Evolutionary conservation across 2,113 vertebrate genomes (phyloP).

Genomic region (Todiramphus saurophagus): DNA sequence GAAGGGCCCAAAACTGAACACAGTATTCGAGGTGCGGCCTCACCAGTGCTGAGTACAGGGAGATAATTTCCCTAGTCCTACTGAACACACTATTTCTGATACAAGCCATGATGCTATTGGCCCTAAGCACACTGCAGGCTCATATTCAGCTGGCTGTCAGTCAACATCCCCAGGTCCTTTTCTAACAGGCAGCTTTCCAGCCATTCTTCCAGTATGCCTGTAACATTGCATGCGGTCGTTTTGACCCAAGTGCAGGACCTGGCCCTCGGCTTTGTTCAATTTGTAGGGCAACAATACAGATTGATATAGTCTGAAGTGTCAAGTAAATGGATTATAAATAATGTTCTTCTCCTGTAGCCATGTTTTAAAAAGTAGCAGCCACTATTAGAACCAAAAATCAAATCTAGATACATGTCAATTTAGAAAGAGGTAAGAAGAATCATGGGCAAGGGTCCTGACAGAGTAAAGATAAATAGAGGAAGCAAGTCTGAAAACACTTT

Average conservation of each 20-base stretch:
- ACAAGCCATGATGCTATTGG: too few relatives aligned
- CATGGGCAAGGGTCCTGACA: neutral
- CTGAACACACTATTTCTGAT: too few relatives aligned
- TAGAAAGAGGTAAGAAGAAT: neutral
- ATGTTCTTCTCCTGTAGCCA: rapidly evolving
- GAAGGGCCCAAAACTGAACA: too few relatives aligned
- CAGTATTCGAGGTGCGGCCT: too few relatives aligned
- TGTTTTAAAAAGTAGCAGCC: neutral
- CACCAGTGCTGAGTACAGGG: too few relatives aligned
- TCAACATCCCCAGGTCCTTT: neutral
- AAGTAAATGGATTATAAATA: neutral
- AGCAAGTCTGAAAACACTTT: neutral
- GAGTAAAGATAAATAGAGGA: neutral
- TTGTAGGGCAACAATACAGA: neutral
- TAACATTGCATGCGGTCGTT: rapidly evolving
- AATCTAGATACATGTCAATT: neutral
- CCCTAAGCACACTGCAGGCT: too few relatives aligned
- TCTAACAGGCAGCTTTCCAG: neutral
- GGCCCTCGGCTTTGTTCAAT: neutral
- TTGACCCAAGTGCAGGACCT: neutral
- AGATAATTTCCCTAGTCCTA: too few relatives aligned
- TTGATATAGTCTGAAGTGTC: neutral
- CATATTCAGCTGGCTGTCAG: too few relatives aligned
- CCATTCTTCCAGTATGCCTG: neutral
- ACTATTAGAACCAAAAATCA: neutral